Evolutionary conservation across 2,888 invertebrate species (phyloP).

Genomic region (Nephrotoma appendiculata): DNA sequence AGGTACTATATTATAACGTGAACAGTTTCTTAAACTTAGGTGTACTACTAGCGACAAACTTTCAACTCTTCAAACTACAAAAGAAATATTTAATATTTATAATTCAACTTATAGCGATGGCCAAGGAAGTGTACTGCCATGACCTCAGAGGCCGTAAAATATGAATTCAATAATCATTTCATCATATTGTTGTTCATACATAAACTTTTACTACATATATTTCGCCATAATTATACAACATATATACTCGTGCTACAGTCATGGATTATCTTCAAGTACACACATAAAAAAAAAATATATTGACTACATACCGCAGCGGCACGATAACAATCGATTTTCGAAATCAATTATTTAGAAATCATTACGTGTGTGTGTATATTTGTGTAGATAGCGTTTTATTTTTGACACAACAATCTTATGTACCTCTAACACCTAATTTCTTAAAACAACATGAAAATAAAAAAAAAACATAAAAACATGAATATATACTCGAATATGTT

Average conservation of each 20-base stretch:
- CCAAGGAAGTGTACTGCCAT: too few relatives aligned
- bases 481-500: background rate
- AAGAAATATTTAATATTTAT: too few relatives aligned
- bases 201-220: background rate
- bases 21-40: too few relatives aligned
- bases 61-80: too few relatives aligned
- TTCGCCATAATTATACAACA: background rate
- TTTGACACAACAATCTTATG: background rate
- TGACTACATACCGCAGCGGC: background rate
- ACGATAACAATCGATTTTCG: background rate
- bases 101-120: too few relatives aligned
- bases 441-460: background rate
- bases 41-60: too few relatives aligned
- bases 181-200: background rate
- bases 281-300: background rate
- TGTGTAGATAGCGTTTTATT: background rate
- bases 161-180: background rate
- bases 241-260: background rate
- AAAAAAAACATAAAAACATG: background rate
- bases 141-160: too few relatives aligned
- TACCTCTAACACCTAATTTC: background rate
- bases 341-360: background rate
- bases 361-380: background rate
- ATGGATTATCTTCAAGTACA: background rate
- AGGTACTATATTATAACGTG: too few relatives aligned